Evolutionary conservation across 2,888 invertebrate species (phyloP), one percentile per base, ranked within the genome.

Genomic region (Pogonocherus hispidulus): DNA sequence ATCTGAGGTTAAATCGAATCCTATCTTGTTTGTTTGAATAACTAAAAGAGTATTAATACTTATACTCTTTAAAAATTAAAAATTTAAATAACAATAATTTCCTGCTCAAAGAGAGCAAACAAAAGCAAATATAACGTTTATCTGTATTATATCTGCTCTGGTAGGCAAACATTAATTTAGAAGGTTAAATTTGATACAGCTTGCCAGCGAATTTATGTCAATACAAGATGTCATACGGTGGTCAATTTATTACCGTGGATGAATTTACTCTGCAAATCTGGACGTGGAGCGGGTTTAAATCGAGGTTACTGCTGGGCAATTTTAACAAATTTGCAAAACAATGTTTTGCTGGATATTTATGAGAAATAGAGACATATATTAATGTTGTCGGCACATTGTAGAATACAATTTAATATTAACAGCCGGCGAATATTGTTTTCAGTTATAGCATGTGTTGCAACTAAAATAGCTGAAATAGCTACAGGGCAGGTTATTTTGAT

Each of bases 191-290:
- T 54, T 55, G 46, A 44, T 56, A 44, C 62, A 41, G 60, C 59
- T 51, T 64, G 67, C 67, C 70, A 66, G 57, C 37, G 46, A 66
- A 70, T 73, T 73, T 73, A 70, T 69, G 46, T 70, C 65, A 47
- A 57, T 49, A 63, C 70, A 70, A 69, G 69, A 73, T 73, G 73
- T 73, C 67, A 73, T 68, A 22, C 70, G 27, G 70, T 55, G 70
- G 73, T 73, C 73, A 70, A 73, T 73, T 73, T 73, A 73, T 73
- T 70, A 69, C 70, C 67, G 67, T 60, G 51, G 49, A 65, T 55
- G 67, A 70, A 73, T 69, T 73, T 69, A 65, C 66, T 49, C 35
- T 66, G 52, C 73, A 73, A 65, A 64, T 73, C 69, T 63, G 69
- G 62, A 66, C 67, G 69, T 54, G 60, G 46, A 67, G 64, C 60